Conservation (phyloP, 2,888 invertebrate species). For the Philhelius pedissequus region DNA sequence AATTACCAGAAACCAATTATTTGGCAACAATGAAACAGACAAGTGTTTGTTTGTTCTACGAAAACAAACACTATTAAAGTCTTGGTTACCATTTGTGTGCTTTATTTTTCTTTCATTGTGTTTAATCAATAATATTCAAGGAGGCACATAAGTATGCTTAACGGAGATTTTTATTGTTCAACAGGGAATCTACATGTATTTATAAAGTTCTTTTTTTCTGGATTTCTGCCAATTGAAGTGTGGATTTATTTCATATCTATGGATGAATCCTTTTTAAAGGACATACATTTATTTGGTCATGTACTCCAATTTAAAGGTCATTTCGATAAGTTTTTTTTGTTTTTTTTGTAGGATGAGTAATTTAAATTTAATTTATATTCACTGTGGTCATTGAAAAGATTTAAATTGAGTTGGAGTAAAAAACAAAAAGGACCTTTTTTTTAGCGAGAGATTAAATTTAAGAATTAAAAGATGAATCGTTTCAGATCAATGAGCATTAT, state of each 20-base stretch:
- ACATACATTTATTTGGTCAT: background rate
- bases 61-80: background rate
- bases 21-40: background rate
- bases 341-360: background rate
- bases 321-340: no score
- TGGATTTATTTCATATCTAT: background rate
- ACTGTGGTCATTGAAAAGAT: background rate
- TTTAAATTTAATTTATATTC: background rate
- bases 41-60: background rate
- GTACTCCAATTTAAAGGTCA: background rate
- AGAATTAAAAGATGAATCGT: background rate
- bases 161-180: slow-evolving; percentile 2
- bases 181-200: background rate
- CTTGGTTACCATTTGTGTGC: background rate
- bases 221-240: background rate
- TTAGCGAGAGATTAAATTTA: background rate
- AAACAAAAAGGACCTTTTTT: background rate
- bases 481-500: background rate
- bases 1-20: background rate
- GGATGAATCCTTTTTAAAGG: background rate
- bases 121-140: background rate
- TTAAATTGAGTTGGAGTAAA: background rate
- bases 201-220: background rate
- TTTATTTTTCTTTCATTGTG: background rate
- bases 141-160: background rate